phyloP scores from a whole-genome alignment of 2,888 invertebrate species.

The Carpatolechia fugitivella region DNA sequence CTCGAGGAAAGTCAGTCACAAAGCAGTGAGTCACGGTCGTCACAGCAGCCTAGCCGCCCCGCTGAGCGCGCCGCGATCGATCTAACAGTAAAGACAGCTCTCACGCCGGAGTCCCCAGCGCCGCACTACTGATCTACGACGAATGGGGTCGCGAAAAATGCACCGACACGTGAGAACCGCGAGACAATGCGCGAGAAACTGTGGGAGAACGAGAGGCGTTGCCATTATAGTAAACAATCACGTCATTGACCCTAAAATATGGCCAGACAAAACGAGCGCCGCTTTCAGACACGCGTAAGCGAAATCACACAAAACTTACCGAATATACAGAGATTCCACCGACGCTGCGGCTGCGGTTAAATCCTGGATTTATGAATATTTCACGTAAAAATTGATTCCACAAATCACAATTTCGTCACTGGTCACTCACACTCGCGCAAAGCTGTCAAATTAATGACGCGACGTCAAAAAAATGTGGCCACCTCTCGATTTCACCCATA shows the following conservation, averaged over 20 bases:
- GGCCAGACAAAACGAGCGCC: constrained; percentile 22
- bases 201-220: constrained; percentile 77
- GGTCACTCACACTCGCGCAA: constrained; percentile 36
- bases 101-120: constrained; percentile 11
- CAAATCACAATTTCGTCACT: constrained; percentile 46
- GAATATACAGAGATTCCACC: constrained; percentile 28
- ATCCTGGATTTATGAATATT: constrained; percentile 28
- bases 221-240: constrained; percentile 79
- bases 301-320: constrained; percentile 44
- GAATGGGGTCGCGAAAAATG: constrained; percentile 51
- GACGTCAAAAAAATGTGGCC: constrained; percentile 32
- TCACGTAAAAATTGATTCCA: constrained; percentile 43
- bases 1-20: constrained; percentile 45
- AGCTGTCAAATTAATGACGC: constrained; percentile 35
- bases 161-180: constrained; percentile 64
- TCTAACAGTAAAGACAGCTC: constrained; percentile 34
- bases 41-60: constrained; percentile 28
- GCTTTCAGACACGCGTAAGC: constrained; percentile 9
- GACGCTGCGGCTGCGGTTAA: constrained; percentile 23
- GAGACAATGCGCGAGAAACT: constrained; percentile 74
- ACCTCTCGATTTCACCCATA: background rate
- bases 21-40: constrained; percentile 43
- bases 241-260: constrained; percentile 67
- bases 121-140: constrained; percentile 25
- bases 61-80: constrained; percentile 30